Base-by-base conservation (phyloP, 1,140 invertebrate genomes). In the Magallana ariakensis region DNA sequence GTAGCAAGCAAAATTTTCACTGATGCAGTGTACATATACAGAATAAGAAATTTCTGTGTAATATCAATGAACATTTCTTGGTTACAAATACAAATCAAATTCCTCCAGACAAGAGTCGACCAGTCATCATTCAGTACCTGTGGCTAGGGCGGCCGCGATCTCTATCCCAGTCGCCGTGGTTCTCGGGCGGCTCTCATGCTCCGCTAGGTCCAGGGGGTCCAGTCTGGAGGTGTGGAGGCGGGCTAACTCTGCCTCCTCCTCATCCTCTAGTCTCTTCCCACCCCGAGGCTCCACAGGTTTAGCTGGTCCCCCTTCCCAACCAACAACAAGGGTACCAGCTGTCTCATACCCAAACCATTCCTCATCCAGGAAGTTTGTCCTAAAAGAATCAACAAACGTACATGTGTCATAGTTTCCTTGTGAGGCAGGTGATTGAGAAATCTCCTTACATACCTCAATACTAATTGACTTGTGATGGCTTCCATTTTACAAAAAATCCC, bases 271-370 rank as follows among this genome's bases (percentile, higher is more conserved):
- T 6, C 87, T 26, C 56, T 88, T 87, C 3, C 56, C 80, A 9
- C 55, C 82, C 11, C 62, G 58, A 1, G 56, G 75, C 2, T 89
- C 87, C 7, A 22, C 54, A 13, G 85, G 60, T 33, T 87, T 88
- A 19, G 83, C 56, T 26, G 93, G 92, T 19, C 92, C 93, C n/a
- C 93, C 93, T n/a, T 92, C 91, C 92, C 93, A 93, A n/a, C 92
- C 92, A 22, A 94, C 92, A 26, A 94, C 87, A 62, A 94, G 80
- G 13, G 93, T 93, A 60, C 93, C 93, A 80, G 93, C 91, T 55
- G 93, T 94, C 88, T 94, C 94, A 90, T 94, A 92, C 7, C 93
- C 91, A 88, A 94, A 94, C 94, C 94, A 94, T 87, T 94, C 94
- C 15, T 91, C 92, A 84, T 94, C 93, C 56, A 94, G 80, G 89